These are phyloP conservation scores for Pachypsylla venusta DNA, from an alignment of 1,140 invertebrate genomes.

Conservation along the genomic window DNA sequence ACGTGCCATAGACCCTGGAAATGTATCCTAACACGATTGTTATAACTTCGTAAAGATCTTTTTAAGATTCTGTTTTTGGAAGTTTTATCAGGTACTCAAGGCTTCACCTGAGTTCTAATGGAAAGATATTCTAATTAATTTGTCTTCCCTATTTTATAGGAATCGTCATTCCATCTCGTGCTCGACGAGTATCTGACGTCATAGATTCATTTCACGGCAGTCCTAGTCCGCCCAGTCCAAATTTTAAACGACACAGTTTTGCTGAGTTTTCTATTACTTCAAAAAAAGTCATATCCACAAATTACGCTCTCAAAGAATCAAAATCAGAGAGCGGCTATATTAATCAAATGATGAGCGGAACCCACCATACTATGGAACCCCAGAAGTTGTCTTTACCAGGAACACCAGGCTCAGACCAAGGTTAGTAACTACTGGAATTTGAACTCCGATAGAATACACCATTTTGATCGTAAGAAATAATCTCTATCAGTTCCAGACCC, in stretches of 20 bases:
- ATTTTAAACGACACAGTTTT: conserved; percentile 1
- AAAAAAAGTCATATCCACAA: not conserved
- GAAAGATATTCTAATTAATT: too few species aligned
- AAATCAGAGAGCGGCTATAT: conserved; percentile 1
- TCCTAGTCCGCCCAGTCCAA: not conserved
- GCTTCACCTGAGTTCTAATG: too few species aligned
- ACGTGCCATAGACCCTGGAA: too few species aligned
- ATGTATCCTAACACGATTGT: too few species aligned
- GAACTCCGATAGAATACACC: too few species aligned
- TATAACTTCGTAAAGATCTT: too few species aligned
- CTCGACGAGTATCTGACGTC: not conserved
- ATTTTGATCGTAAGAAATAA: too few species aligned
- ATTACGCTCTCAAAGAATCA: not conserved
- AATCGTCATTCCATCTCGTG: not conserved
- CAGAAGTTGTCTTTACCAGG: not conserved
- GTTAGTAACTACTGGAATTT: too few species aligned
- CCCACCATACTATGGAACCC: not conserved
- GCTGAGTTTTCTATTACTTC: not conserved
- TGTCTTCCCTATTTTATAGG: too few species aligned
- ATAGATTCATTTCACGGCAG: not conserved
- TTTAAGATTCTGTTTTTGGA: too few species aligned
- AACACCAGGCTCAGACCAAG: not conserved
- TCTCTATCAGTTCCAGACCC: too few species aligned
- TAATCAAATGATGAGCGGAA: not conserved
- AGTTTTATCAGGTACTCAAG: too few species aligned